A percentile compares a stretch with the other conserved stretches of the same genome.
Evolutionary conservation across 2,888 invertebrate species (phyloP).

Genomic region (Acanthosepion esculentum): DNA sequence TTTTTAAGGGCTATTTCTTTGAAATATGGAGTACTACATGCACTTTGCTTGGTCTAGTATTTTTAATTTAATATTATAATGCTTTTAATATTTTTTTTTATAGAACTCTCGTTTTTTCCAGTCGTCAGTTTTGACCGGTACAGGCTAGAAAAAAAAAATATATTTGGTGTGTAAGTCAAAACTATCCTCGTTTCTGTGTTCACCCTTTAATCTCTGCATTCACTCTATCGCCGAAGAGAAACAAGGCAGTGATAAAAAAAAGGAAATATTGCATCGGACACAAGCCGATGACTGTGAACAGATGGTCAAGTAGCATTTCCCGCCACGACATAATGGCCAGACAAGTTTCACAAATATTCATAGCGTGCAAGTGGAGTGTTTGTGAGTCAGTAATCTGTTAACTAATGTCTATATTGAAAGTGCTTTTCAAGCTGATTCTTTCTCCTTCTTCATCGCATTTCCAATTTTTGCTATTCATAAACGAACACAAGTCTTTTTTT

Average conservation of each 20-base stretch:
- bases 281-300: neutral
- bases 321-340: slow-evolving; percentile 17
- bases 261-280: neutral
- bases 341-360: slow-evolving; percentile 13
- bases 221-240: neutral
- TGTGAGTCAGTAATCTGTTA: neutral
- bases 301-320: slow-evolving; percentile 13
- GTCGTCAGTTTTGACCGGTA: neutral
- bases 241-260: neutral
- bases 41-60: neutral
- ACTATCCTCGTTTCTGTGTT: neutral
- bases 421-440: neutral
- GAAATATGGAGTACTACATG: neutral
- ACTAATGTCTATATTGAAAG: neutral
- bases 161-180: neutral
- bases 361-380: slow-evolving; percentile 33
- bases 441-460: neutral
- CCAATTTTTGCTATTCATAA: neutral
- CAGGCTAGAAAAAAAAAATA: neutral
- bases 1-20: too few relatives aligned
- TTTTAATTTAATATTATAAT: neutral
- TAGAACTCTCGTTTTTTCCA: neutral
- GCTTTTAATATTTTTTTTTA: neutral
- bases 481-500: neutral
- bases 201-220: too few relatives aligned